Evolutionary conservation across 37 sponge, comb jelly and placozoan genomes (phyloP).

Genomic region (Cliona cf. orientalis): DNA sequence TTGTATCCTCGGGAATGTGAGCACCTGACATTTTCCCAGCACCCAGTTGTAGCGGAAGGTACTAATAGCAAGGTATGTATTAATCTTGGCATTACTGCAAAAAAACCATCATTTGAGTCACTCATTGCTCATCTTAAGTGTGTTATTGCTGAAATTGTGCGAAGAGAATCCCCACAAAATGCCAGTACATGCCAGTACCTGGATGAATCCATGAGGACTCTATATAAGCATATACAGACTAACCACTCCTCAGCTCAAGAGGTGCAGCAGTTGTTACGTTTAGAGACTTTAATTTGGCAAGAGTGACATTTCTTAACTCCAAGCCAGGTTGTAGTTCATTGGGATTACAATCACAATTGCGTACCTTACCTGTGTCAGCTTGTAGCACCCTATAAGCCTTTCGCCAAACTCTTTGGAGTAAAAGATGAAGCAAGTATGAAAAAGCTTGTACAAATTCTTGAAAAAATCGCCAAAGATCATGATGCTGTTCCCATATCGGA

Average conservation of each 20-base stretch:
- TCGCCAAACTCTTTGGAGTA: slow-evolving; percentile 23
- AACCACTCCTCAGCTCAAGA: too few relatives aligned
- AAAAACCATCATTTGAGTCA: background rate
- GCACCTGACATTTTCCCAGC: slow-evolving; percentile 25
- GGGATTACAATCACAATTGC: slow-evolving; percentile 5
- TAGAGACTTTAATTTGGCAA: slow-evolving; percentile 56
- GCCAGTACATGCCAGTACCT: too few relatives aligned
- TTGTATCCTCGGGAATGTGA: background rate
- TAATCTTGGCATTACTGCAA: slow-evolving; percentile 14
- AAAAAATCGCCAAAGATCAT: background rate
- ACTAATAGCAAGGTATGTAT: background rate
- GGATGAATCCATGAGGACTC: too few relatives aligned
- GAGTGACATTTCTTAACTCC: slow-evolving; percentile 20
- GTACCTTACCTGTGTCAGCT: slow-evolving; percentile 47
- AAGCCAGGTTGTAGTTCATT: slow-evolving; percentile 17
- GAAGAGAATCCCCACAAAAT: too few relatives aligned
- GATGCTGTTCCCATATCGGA: too few relatives aligned
- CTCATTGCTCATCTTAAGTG: slow-evolving; percentile 17
- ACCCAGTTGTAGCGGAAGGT: slow-evolving; percentile 6
- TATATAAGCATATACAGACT: too few relatives aligned
- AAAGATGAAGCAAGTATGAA: background rate
- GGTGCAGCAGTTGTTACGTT: too few relatives aligned
- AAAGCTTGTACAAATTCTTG: background rate
- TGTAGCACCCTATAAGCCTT: slow-evolving; percentile 4
- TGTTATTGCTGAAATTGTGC: slow-evolving; percentile 4